Conservation (phyloP, 2,113 vertebrate genomes). For the Brienomyrus brachyistius region DNA sequence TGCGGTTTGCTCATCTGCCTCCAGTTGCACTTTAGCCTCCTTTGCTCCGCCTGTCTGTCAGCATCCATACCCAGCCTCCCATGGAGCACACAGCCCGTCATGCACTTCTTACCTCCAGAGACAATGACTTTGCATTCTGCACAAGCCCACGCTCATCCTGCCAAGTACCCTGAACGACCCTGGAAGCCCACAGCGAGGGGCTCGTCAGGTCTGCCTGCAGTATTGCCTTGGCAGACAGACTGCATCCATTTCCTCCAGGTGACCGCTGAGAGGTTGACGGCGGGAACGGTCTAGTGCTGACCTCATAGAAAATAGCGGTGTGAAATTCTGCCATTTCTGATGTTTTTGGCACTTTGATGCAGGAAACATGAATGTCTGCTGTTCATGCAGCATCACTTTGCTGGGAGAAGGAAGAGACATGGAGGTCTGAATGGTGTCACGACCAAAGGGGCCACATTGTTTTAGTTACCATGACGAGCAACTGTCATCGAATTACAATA, state of each 20-base stretch:
- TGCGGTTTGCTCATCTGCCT: background rate
- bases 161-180: slow-evolving; percentile 20
- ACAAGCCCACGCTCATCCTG: background rate
- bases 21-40: background rate
- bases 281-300: background rate
- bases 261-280: no score
- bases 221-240: background rate
- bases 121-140: slow-evolving; percentile 16
- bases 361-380: background rate
- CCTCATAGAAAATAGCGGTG: background rate
- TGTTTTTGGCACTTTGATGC: background rate
- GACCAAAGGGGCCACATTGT: background rate
- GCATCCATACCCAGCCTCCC: background rate
- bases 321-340: background rate
- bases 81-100: background rate
- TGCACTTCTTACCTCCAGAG: background rate
- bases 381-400: background rate
- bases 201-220: background rate
- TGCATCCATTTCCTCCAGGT: background rate
- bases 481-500: background rate
- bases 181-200: background rate
- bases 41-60: background rate
- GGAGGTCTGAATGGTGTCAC: background rate
- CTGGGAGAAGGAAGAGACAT: background rate
- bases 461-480: background rate